These are phyloP conservation scores for Penelope pileata DNA, from an alignment of 2,113 vertebrate genomes.

Conservation along the genomic window DNA sequence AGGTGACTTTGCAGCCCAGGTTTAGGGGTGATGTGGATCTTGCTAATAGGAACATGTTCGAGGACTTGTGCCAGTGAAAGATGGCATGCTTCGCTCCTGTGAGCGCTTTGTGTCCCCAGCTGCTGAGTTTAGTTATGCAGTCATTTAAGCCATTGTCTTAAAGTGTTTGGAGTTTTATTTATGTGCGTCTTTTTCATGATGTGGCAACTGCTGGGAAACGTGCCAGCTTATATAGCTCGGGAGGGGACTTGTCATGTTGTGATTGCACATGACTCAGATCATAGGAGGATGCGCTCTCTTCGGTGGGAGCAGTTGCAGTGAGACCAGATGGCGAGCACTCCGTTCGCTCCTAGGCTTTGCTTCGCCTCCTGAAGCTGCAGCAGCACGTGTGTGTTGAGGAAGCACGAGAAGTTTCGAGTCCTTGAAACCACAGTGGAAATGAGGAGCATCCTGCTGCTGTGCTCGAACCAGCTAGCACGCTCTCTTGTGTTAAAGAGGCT, in stretches of 20 bases:
- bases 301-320: constrained; percentile 59
- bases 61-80: not conserved
- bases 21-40: constrained; percentile 30
- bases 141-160: constrained; percentile 67
- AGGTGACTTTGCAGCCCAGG: not conserved
- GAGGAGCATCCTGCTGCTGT: not conserved
- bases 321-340: constrained; percentile 12
- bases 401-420: not conserved
- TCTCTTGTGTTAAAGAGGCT: not conserved
- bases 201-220: constrained; percentile 81
- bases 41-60: not conserved
- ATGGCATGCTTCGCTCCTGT: not conserved
- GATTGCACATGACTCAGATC: constrained; percentile 75
- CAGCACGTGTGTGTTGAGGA: not conserved
- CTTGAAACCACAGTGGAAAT: not conserved
- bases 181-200: constrained; percentile 73
- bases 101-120: constrained; percentile 24
- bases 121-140: constrained; percentile 46
- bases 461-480: not conserved
- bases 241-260: constrained; percentile 73
- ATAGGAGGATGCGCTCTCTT: constrained; percentile 61
- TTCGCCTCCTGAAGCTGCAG: constrained; percentile 2
- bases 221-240: constrained; percentile 63
- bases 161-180: constrained; percentile 76
- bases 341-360: constrained; percentile 22